These are phyloP conservation scores for Meandrusa payeni DNA, from an alignment of 2,888 invertebrate species.

Conservation along the genomic window DNA sequence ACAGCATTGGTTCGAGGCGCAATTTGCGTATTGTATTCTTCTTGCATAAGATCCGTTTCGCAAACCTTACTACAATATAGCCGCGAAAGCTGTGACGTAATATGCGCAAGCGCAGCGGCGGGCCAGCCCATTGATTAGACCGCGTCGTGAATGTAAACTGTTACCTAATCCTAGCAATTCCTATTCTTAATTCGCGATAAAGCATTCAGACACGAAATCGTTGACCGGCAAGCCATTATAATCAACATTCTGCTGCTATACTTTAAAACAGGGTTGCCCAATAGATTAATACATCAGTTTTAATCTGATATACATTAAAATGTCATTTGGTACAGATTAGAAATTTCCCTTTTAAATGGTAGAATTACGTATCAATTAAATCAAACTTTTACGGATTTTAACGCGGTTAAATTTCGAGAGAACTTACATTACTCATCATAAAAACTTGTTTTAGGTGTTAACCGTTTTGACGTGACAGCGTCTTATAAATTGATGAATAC, in stretches of 20 bases:
- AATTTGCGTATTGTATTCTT: conserved; percentile 60
- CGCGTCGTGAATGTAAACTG: conserved; percentile 60
- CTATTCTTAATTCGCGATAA: conserved; percentile 30
- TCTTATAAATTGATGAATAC: too few species aligned
- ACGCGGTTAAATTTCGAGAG: too few species aligned
- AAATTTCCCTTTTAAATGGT: too few species aligned
- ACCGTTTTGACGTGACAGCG: too few species aligned
- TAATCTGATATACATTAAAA: too few species aligned
- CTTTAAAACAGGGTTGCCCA: neutral
- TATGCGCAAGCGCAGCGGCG: conserved; percentile 40
- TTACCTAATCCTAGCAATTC: conserved; percentile 56
- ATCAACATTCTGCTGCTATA: neutral
- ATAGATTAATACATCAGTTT: too few species aligned
- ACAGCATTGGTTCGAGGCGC: conserved; percentile 43
- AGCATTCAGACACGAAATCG: conserved; percentile 9
- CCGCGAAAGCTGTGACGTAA: conserved; percentile 75
- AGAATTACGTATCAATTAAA: too few species aligned
- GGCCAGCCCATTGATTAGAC: conserved; percentile 69
- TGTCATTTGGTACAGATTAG: too few species aligned
- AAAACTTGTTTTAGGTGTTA: too few species aligned
- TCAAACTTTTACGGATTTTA: too few species aligned
- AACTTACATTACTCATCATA: too few species aligned
- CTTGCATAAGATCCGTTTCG: conserved; percentile 70
- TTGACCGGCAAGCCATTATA: neutral
- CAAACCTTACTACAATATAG: conserved; percentile 53